Evolutionary conservation across 2,888 invertebrate genomes (phyloP), one percentile per base, ranked within the genome.

Genomic region (Metallyticus violacea): DNA sequence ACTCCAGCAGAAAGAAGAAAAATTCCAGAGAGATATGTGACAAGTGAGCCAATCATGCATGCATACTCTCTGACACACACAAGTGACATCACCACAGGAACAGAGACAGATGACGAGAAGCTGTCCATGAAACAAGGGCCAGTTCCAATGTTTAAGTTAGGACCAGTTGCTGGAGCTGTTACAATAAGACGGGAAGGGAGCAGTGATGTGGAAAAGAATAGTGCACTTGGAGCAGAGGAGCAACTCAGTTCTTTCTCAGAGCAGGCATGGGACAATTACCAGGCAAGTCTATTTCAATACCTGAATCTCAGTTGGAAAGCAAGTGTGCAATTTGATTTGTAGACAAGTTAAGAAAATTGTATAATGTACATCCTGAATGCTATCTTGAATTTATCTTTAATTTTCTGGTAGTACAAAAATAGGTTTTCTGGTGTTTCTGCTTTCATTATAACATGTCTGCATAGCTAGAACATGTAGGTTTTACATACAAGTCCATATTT

Each of bases 211-310:
- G 88, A 85, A 26, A 85, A 81, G 82, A 86, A n/a, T 80, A 89
- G 88, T 88, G 80, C 84, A 4, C 82, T 87, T 81, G 87, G 84
- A 26, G 90, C 89, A 0, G 96, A 96, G 91, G 96, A 95, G 90
- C 95, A 96, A 89, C 95, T 95, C 90, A 97, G 97, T 90, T 95
- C 95, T n/a, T 95, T 97, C 91, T 97, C 97, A 0, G 98, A 98
- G 91, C 97, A 97, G 90, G 97, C 97, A 82, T 98, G 98, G 98
- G 98, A 98, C 92, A 97, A 97, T 92, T 98, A 98, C 93, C 98
- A 97, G 95, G 97, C 96, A 90, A 84, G 77, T 76, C 15, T 62
- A 15, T 9, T 1, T 30, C 30, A n/a, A n/a, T n/a, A n/a, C n/a
- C n/a, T n/a, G n/a, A n/a, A n/a, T n/a, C n/a, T n/a, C n/a, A n/a